Conservation (phyloP, 2,797 vertebrate species). For the Myiotriccus ornatus region DNA sequence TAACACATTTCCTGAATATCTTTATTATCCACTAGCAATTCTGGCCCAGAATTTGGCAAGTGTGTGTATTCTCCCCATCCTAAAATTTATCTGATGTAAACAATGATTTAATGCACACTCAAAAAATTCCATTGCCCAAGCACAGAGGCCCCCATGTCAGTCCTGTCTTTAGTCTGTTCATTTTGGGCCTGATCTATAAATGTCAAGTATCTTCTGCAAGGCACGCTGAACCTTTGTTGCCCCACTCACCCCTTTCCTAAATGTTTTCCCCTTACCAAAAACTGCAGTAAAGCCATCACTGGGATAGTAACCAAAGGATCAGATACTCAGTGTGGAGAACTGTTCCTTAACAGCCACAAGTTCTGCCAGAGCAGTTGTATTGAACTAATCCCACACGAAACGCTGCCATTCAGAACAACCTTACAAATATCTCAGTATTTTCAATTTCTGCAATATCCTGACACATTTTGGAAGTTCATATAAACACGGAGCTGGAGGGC, state of each 20-base stretch:
- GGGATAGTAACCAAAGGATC: not conserved
- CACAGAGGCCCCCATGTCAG: not conserved
- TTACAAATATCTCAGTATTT: not conserved
- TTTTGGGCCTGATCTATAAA: not conserved
- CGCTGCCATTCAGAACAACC: not conserved
- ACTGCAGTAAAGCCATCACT: not conserved
- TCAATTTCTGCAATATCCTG: not conserved
- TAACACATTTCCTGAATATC: not conserved
- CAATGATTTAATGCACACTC: not conserved
- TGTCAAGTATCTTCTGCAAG: not conserved
- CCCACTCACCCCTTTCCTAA: not conserved
- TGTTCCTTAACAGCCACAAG: not conserved
- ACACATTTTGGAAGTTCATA: rapidly evolving
- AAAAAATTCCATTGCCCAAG: not conserved
- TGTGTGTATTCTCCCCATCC: not conserved
- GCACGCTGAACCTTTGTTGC: not conserved
- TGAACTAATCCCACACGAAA: not conserved
- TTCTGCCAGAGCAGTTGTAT: not conserved
- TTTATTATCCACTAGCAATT: not conserved
- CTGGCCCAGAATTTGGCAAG: not conserved
- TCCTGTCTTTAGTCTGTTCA: not conserved
- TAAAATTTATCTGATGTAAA: not conserved
- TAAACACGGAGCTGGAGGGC: not conserved
- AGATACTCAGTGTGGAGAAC: not conserved
- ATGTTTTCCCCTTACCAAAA: not conserved